Evolutionary conservation across 2,888 invertebrate species (phyloP).

Genomic region (Lasioglossum vierecki): DNA sequence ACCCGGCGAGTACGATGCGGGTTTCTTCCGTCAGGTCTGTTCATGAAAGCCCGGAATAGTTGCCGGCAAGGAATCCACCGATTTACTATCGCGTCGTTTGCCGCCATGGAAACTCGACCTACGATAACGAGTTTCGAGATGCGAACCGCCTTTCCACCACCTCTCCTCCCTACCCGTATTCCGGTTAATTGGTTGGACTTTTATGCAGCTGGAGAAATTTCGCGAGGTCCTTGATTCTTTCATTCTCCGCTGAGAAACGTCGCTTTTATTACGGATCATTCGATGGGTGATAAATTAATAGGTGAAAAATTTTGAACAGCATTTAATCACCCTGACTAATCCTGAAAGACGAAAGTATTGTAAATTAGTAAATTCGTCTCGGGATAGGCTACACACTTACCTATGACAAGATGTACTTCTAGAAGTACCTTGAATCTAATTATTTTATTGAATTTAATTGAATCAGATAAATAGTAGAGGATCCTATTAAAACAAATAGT

Average conservation of each 20-base stretch:
- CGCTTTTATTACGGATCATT: not conserved
- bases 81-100: constrained; percentile 5
- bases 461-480: no score
- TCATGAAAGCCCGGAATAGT: constrained; percentile 13
- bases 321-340: not conserved
- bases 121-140: constrained; percentile 5
- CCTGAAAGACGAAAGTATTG: no score
- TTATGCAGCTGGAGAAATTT: not conserved
- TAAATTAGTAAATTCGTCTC: no score
- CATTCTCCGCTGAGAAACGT: not conserved
- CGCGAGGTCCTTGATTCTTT: not conserved
- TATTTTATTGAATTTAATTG: no score
- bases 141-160: not conserved
- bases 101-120: not conserved
- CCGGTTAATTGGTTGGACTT: not conserved
- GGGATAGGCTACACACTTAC: no score
- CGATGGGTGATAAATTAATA: not conserved
- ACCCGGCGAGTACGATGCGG: constrained; percentile 27
- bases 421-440: not conserved
- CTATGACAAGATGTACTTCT: no score
- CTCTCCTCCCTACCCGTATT: not conserved
- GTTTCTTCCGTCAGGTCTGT: constrained; percentile 4
- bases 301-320: not conserved
- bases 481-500: no score
- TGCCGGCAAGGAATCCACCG: not conserved